These are phyloP conservation scores for Orussus abietinus DNA, from an alignment of 1,140 invertebrate genomes.

Conservation along the genomic window DNA sequence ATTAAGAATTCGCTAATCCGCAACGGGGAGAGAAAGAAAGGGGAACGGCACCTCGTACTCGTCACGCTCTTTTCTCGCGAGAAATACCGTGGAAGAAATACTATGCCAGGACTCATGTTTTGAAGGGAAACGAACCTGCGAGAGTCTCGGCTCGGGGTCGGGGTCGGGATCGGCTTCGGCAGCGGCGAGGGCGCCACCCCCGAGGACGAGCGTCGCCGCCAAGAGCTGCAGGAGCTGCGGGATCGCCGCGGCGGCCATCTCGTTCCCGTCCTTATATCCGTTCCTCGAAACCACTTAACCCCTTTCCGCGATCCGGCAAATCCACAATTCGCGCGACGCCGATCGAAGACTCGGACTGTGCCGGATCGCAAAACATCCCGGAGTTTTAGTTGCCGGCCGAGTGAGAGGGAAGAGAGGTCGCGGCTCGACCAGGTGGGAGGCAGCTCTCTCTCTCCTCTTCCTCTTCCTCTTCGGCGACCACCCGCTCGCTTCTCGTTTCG, in stretches of 20 bases:
- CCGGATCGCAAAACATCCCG: constrained; percentile 34
- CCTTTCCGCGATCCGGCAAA: background rate
- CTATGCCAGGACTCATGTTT: too few species aligned
- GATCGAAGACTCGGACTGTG: constrained; percentile 32
- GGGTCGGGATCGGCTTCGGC: constrained; percentile 25
- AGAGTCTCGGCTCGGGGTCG: constrained; percentile 17
- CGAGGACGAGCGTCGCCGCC: constrained; percentile 15
- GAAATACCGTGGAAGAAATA: too few species aligned
- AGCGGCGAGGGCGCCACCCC: constrained; percentile 10
- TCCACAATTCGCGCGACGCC: constrained; percentile 21
- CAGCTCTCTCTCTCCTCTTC: too few species aligned
- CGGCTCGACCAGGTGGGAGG: constrained; percentile 3
- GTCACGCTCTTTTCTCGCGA: too few species aligned
- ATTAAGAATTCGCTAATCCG: constrained; percentile 10
- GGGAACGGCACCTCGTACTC: too few species aligned
- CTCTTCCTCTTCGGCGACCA: too few species aligned
- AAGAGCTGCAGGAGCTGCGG: constrained; percentile 18
- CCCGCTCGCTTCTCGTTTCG: too few species aligned
- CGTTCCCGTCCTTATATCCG: constrained; percentile 9
- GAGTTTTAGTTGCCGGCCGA: constrained; percentile 36
- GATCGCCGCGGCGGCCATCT: constrained; percentile 21
- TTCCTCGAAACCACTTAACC: constrained; percentile 9
- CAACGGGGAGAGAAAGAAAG: constrained; percentile 22
- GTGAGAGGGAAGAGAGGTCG: constrained; percentile 22
- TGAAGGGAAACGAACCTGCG: too few species aligned